A percentile compares a stretch with the other conserved stretches of the same genome.
Conservation (phyloP, 2,888 invertebrate species). For the Psylliodes chrysocephalus region DNA sequence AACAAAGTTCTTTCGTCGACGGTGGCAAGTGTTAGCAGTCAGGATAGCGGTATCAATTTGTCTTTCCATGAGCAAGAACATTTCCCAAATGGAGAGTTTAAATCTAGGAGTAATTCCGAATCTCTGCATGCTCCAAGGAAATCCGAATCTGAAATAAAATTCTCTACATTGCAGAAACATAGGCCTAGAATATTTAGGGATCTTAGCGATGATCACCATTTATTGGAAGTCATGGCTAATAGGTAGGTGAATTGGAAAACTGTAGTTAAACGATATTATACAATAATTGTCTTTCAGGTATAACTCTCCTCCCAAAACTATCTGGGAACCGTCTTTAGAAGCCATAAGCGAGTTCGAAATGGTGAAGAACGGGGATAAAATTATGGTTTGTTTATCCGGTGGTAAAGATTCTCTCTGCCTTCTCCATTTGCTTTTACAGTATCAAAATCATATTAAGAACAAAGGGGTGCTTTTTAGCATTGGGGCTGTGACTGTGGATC, state of each 20-base stretch:
- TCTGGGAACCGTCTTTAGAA: constrained; percentile 86
- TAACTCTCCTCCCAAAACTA: constrained; percentile 81
- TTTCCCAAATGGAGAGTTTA: constrained; percentile 49
- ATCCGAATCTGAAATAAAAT: constrained; percentile 55
- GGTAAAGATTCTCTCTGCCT: constrained; percentile 86
- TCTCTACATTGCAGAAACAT: constrained; percentile 58
- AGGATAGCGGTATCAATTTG: constrained; percentile 82
- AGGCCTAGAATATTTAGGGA: constrained; percentile 53
- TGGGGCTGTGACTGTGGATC: constrained; percentile 82
- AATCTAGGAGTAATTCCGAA: constrained; percentile 59
- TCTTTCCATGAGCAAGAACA: constrained; percentile 75
- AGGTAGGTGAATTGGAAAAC: constrained; percentile 53
- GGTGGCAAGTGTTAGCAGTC: constrained; percentile 77
- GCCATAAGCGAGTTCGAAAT: constrained; percentile 85
- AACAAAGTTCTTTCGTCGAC: constrained; percentile 71
- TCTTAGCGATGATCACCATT: constrained; percentile 49
- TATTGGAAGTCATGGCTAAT: constrained; percentile 62
- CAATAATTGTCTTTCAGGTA: constrained; percentile 61
- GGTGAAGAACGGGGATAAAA: constrained; percentile 82
- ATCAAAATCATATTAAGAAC: constrained; percentile 79
- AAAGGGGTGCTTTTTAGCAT: constrained; percentile 80
- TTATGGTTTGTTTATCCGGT: constrained; percentile 84
- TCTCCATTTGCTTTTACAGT: constrained; percentile 85
- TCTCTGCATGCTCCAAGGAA: constrained; percentile 54
- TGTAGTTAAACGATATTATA: background rate